A percentile compares a stretch with the other conserved stretches of the same genome.
These are phyloP conservation scores for Dimorphilus gyrociliatus DNA, from an alignment of 2,888 invertebrate species.

Conservation along the genomic window DNA sequence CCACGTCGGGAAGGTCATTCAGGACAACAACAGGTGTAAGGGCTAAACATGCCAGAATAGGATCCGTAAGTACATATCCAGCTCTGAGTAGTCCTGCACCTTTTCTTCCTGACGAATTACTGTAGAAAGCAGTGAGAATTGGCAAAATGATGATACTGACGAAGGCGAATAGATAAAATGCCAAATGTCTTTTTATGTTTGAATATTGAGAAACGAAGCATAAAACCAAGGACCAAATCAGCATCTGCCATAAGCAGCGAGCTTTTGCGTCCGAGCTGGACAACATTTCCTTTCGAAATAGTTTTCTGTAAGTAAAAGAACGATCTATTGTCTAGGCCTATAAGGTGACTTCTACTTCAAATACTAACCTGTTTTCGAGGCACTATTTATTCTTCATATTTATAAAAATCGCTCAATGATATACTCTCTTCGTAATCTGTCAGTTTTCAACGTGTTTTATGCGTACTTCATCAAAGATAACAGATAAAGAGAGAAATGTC, in stretches of 20 bases:
- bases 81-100: conserved; percentile 12
- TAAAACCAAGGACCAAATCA: conserved; percentile 13
- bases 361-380: too few relatives aligned
- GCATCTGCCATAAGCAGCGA: conserved; percentile 14
- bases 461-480: too few relatives aligned
- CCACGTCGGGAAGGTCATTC: conserved; percentile 9
- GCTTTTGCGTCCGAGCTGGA: conserved; percentile 15
- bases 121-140: conserved; percentile 13
- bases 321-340: too few relatives aligned
- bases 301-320: too few relatives aligned
- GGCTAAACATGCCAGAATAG: conserved; percentile 11
- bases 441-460: too few relatives aligned
- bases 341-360: too few relatives aligned
- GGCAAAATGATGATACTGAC: conserved; percentile 11
- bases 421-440: too few relatives aligned
- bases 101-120: conserved; percentile 12
- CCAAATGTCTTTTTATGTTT: conserved; percentile 9
- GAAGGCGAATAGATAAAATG: conserved; percentile 12
- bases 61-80: conserved; percentile 13
- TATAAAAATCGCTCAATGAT: too few relatives aligned
- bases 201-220: conserved; percentile 13
- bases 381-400: too few relatives aligned
- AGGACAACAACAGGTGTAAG: conserved; percentile 10
- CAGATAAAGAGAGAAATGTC: too few relatives aligned
- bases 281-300: conserved; percentile 10